Base-by-base conservation (phyloP, 1,140 invertebrate species). In the Solen grandis region DNA sequence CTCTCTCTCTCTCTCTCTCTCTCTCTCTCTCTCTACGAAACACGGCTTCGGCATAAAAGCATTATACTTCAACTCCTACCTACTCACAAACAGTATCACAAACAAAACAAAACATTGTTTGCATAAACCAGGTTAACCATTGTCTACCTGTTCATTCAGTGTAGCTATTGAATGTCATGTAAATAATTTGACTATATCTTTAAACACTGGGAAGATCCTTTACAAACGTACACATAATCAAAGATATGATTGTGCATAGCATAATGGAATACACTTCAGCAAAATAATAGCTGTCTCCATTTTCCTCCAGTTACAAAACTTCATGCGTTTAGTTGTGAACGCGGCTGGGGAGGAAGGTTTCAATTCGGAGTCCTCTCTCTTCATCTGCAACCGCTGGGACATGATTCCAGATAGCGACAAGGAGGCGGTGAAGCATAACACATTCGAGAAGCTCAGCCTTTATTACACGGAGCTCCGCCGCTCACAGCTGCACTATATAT, bases 371-470 rank as follows among this genome's bases (percentile, higher is more conserved):
- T 85, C 87, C 0, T 81, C 88, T n/a, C 80, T 90, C 31, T 88
- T 90, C 50, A 82, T 90, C 13, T 86, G 85, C 54, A 90, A 90
- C 83, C 82, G 86, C 70, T 88, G 87, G 87, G 88, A 90, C 55
- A 81, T 85, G 50, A 80, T 90, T 0, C 73, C 77, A 0, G 70
- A 72, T 3, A 54, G 19, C 19, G 85, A 87, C 27, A 31, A 38
- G 2, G 77, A 85, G 4, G 63, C 78, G 16, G 85, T 90, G n/a
- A 65, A 81, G 50, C 55, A 78, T 0, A 83, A 81, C 46, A 86
- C 82, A 5, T 36, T 81, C 14, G 76, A 82, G 10, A 86, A 88
- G 54, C 78, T 90, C 31, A 50, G 54, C 4, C 69, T 62, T 36
- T 84, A 70, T 19, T 83, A 80, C 50, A 74, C 86, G 3, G 82